Evolutionary conservation across 2,888 invertebrate genomes (phyloP).

Genomic region (Plagodis dolabraria): DNA sequence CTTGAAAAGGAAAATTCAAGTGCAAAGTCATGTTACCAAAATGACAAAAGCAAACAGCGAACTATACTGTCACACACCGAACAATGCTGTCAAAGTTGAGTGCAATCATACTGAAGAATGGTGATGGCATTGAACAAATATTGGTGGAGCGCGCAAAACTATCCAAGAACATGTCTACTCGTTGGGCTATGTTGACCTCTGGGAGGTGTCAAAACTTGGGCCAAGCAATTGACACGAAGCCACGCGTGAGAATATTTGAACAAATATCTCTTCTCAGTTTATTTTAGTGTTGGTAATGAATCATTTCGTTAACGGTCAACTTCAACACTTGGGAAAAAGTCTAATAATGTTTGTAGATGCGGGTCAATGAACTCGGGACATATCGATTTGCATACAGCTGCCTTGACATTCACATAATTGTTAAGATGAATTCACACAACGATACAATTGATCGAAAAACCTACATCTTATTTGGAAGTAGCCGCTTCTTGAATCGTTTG

Average conservation of each 20-base stretch:
- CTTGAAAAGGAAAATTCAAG: slow-evolving; percentile 17
- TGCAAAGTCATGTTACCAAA: slow-evolving; percentile 27
- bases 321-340: slow-evolving; percentile 67
- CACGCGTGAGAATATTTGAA: slow-evolving; percentile 82
- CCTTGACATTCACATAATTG: slow-evolving; percentile 44
- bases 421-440: slow-evolving; percentile 25
- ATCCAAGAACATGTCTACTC: slow-evolving; percentile 42
- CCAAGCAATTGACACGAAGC: slow-evolving; percentile 73
- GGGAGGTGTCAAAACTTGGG: slow-evolving; percentile 76
- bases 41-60: slow-evolving; percentile 19
- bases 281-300: slow-evolving; percentile 79
- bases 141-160: slow-evolving; percentile 66
- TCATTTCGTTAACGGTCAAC: slow-evolving; percentile 79
- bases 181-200: slow-evolving; percentile 61
- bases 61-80: slow-evolving; percentile 37
- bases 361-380: slow-evolving; percentile 54
- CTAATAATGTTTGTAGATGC: slow-evolving; percentile 59
- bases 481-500: too few relatives aligned
- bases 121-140: slow-evolving; percentile 67
- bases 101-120: slow-evolving; percentile 53
- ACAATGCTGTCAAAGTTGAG: slow-evolving; percentile 46
- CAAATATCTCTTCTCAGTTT: slow-evolving; percentile 77
- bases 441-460: slow-evolving; percentile 12
- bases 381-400: slow-evolving; percentile 66
- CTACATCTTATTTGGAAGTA: too few relatives aligned